phyloP scores from a whole-genome alignment of 2,888 invertebrate species.

The Cosmorhoe ocellata region DNA sequence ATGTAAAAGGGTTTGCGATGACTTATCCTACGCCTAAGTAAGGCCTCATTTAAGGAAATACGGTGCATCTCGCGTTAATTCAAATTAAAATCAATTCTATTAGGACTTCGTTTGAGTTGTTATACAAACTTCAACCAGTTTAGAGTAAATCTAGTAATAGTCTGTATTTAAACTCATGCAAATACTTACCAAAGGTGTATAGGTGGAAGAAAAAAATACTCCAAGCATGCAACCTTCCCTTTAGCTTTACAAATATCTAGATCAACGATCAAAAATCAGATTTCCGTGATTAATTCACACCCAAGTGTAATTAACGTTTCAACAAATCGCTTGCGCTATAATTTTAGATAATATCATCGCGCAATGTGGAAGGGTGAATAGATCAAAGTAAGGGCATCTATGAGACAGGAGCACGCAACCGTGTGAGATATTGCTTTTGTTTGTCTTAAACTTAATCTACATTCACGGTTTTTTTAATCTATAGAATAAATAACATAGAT shows the following conservation, averaged over 20 bases:
- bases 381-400: slow-evolving; percentile 50
- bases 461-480: slow-evolving; percentile 16
- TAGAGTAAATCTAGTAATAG: no score
- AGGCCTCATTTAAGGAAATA: no score
- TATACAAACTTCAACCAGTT: no score
- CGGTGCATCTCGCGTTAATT: no score
- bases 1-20: slow-evolving; percentile 13
- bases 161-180: no score
- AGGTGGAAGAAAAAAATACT: no score
- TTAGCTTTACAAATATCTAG: slow-evolving; percentile 28
- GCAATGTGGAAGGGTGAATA: slow-evolving; percentile 40
- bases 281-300: slow-evolving; percentile 66
- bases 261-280: slow-evolving; percentile 53
- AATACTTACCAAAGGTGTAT: no score
- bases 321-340: slow-evolving; percentile 68
- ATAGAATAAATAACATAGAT: neutral
- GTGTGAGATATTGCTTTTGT: slow-evolving; percentile 39
- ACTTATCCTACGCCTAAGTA: neutral
- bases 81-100: no score
- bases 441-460: slow-evolving; percentile 36
- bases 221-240: slow-evolving; percentile 15
- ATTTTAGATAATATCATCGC: slow-evolving; percentile 58
- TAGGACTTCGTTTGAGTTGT: no score
- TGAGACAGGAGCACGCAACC: slow-evolving; percentile 51
- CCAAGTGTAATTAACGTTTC: slow-evolving; percentile 69